A percentile compares a stretch with the other conserved stretches of the same genome.
Conservation (phyloP, 2,113 vertebrate genomes). For the Octodon degus region DNA sequence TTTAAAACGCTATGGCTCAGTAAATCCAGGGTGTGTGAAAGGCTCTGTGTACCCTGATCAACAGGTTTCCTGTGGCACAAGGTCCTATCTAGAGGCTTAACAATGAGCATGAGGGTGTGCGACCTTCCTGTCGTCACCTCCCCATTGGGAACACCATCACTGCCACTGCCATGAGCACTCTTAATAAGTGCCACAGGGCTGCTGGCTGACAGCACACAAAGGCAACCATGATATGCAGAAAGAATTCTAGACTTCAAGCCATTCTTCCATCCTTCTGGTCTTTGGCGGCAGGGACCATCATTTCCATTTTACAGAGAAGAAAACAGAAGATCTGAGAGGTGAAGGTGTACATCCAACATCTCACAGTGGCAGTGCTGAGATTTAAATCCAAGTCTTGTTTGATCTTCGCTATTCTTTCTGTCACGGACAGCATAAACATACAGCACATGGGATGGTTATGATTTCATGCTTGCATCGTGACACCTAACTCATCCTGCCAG, state of each 20-base stretch:
- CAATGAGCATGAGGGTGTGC: not conserved
- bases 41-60: not conserved
- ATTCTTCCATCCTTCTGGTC: not conserved
- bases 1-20: not conserved
- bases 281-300: not conserved
- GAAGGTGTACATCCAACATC: not conserved
- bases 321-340: not conserved
- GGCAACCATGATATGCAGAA: not conserved
- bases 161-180: not conserved
- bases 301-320: slow-evolving; percentile 16
- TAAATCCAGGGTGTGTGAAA: not conserved
- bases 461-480: not conserved
- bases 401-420: not conserved
- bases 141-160: not conserved
- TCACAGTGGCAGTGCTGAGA: slow-evolving; percentile 1
- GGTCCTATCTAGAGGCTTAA: not conserved
- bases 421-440: not conserved
- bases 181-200: not conserved
- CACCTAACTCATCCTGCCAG: not conserved
- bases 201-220: not conserved
- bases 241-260: not conserved
- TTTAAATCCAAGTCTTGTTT: not conserved
- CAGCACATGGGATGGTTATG: not conserved
- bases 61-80: not conserved
- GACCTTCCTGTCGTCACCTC: not conserved